Percentiles rank a stretch among this genome's conserved stretches.
Evolutionary conservation across 2,113 vertebrate genomes (phyloP).

Genomic region (Phoenicopterus ruber): DNA sequence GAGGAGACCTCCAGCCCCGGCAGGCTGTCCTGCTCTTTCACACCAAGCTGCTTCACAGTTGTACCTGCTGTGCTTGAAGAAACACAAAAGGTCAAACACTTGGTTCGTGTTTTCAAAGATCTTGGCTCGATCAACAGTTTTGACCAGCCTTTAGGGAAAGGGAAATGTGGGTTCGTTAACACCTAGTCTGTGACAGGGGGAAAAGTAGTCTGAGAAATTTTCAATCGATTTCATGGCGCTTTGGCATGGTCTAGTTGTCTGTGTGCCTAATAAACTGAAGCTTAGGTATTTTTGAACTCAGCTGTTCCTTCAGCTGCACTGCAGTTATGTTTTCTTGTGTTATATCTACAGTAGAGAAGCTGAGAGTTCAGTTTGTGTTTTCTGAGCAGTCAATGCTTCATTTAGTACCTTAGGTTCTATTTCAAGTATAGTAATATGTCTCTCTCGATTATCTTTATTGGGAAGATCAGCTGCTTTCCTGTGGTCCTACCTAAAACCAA

Average conservation of each 20-base stretch:
- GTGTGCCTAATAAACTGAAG: neutral
- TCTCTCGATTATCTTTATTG: neutral
- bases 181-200: accelerated
- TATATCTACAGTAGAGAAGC: neutral
- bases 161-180: neutral
- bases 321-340: neutral
- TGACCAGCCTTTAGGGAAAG: neutral
- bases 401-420: neutral
- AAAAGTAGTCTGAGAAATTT: neutral
- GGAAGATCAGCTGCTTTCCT: neutral
- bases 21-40: neutral
- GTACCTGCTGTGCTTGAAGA: neutral
- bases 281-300: neutral
- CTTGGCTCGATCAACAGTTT: neutral
- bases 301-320: neutral
- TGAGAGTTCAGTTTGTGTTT: neutral
- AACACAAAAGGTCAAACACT: neutral
- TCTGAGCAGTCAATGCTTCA: neutral
- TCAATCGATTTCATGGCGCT: neutral
- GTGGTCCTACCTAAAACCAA: neutral
- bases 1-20: neutral
- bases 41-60: accelerated
- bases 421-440: neutral
- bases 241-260: neutral
- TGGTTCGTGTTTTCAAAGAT: neutral